Conservation (phyloP, 2,797 vertebrate species). For the Arctocebus calabarensis region DNA sequence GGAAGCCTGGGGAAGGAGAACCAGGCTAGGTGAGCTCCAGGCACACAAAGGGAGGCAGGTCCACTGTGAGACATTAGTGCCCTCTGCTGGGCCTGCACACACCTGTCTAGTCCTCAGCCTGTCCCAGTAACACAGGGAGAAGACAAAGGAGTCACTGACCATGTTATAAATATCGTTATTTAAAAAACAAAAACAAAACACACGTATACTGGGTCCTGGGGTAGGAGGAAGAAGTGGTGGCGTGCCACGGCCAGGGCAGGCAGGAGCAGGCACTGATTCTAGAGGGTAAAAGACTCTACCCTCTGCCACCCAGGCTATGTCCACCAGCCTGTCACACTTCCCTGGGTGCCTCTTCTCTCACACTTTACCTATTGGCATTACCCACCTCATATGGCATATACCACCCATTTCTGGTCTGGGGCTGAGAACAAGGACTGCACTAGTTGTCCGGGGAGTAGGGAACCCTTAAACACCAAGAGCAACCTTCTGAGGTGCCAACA, state of each 20-base stretch:
- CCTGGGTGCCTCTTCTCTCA: slow-evolving; percentile 56
- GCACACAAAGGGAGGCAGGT: slow-evolving; percentile 51
- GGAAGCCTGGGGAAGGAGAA: neutral
- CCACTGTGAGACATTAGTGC: neutral
- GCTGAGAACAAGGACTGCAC: slow-evolving; percentile 66
- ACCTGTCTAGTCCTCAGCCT: neutral
- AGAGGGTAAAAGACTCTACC: slow-evolving; percentile 67
- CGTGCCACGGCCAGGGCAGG: slow-evolving; percentile 62
- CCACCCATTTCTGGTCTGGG: slow-evolving; percentile 53
- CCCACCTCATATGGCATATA: slow-evolving; percentile 19
- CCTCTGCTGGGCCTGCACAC: slow-evolving; percentile 60
- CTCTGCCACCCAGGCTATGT: slow-evolving; percentile 61
- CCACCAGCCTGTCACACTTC: slow-evolving; percentile 66
- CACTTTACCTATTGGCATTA: slow-evolving; percentile 59
- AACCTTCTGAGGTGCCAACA: slow-evolving; percentile 59
- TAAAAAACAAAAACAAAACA: slow-evolving; percentile 81
- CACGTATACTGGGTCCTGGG: slow-evolving; percentile 66
- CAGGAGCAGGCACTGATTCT: slow-evolving; percentile 76
- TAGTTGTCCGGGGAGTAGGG: slow-evolving; percentile 68
- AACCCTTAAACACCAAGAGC: slow-evolving; percentile 59
- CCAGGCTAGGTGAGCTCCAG: neutral
- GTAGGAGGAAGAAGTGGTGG: slow-evolving; percentile 67
- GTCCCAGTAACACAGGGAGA: neutral
- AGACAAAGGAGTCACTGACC: slow-evolving; percentile 59
- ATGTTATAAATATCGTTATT: slow-evolving; percentile 84